These are phyloP conservation scores for Euzetes globulus DNA, from an alignment of 2,888 invertebrate species.

Conservation along the genomic window DNA sequence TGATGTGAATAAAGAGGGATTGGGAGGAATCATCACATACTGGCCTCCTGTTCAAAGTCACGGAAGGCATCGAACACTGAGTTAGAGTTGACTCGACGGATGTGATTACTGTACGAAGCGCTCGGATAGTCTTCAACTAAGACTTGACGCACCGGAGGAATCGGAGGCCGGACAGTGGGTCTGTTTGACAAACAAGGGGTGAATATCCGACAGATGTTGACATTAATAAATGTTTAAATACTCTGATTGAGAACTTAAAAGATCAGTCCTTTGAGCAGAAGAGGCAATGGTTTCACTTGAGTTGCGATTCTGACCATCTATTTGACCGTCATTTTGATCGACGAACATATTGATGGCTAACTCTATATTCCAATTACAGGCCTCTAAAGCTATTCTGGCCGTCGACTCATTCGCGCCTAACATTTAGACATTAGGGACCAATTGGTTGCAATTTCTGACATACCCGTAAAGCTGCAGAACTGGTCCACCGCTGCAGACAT, in stretches of 20 bases:
- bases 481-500: conserved; percentile 37
- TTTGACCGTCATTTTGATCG: conserved; percentile 44
- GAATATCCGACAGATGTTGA: neutral
- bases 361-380: conserved; percentile 50
- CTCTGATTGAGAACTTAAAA: neutral
- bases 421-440: neutral
- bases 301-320: neutral
- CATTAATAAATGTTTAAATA: neutral
- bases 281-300: neutral
- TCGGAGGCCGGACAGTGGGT: conserved; percentile 49
- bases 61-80: conserved; percentile 52
- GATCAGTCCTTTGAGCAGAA: conserved; percentile 9
- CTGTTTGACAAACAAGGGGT: neutral
- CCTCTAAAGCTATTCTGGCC: conserved; percentile 48
- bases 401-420: conserved; percentile 45
- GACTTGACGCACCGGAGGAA: conserved; percentile 50
- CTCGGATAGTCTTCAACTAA: conserved; percentile 47
- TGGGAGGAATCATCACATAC: conserved; percentile 43
- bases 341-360: conserved; percentile 52
- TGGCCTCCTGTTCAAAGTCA: conserved; percentile 51
- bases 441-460: too few relatives aligned
- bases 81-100: conserved; percentile 35
- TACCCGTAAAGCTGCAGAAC: conserved; percentile 41
- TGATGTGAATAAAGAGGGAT: neutral
- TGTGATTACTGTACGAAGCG: conserved; percentile 41